Conservation (phyloP, 92 coral and sea anemone species). For the Anthopleura xanthogrammica region DNA sequence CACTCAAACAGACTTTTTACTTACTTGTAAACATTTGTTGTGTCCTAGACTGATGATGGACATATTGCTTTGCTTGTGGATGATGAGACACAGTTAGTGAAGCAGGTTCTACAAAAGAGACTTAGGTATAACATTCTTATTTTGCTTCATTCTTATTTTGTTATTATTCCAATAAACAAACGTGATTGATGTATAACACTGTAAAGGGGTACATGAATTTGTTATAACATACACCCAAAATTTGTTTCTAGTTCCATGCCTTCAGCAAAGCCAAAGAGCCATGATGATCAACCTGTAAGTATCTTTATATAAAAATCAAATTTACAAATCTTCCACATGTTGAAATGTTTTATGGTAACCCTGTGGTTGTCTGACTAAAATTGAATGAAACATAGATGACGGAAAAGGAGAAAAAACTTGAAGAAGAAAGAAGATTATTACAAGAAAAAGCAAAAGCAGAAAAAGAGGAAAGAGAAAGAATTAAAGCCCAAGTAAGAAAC, state of each 20-base stretch:
- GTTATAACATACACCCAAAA: not conserved
- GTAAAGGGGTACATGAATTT: not conserved
- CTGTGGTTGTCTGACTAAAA: not conserved
- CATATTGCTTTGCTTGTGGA: constrained; percentile 57
- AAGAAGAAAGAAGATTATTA: constrained; percentile 65
- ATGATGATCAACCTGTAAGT: constrained; percentile 7
- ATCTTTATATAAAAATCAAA: not conserved
- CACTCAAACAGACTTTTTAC: too few species aligned
- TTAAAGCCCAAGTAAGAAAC: constrained; percentile 63
- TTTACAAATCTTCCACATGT: not conserved
- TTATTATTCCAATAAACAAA: too few species aligned
- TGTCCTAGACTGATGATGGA: constrained; percentile 59
- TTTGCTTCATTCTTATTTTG: not conserved
- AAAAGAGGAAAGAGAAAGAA: constrained; percentile 67
- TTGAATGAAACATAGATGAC: constrained; percentile 38
- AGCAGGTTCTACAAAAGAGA: constrained; percentile 67
- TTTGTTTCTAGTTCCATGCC: constrained; percentile 7
- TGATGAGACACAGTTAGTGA: constrained; percentile 57
- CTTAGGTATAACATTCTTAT: constrained; percentile 45
- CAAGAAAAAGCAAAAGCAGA: constrained; percentile 64
- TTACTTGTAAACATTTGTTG: not conserved
- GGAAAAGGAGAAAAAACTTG: constrained; percentile 61
- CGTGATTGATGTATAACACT: not conserved
- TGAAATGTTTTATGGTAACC: not conserved
- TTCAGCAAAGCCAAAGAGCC: not conserved